A percentile compares a stretch with the other conserved stretches of the same genome.
These are phyloP conservation scores for Apocheima hispidaria DNA, from an alignment of 2,888 invertebrate genomes.

Conservation along the genomic window DNA sequence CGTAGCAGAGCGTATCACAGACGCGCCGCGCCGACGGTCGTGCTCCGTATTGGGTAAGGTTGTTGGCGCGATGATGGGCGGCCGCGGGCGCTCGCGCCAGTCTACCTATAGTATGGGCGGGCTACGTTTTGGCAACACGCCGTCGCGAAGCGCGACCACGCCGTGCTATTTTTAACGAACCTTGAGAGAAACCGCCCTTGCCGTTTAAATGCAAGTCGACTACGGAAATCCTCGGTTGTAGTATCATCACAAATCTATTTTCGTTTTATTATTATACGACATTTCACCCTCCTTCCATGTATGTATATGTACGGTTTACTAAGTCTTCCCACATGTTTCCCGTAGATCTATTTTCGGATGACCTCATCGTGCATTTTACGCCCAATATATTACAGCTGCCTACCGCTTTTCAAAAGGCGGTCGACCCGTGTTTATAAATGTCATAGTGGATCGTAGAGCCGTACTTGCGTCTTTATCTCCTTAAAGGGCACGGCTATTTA, in stretches of 20 bases:
- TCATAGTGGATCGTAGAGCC: conserved; percentile 55
- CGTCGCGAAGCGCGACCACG: conserved; percentile 50
- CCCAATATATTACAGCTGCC: conserved; percentile 56
- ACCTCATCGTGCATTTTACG: conserved; percentile 69
- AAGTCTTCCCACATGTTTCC: conserved; percentile 59
- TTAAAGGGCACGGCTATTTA: conserved; percentile 49
- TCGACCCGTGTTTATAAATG: conserved; percentile 66
- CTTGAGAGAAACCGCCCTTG: conserved; percentile 84
- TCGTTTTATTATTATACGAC: conserved; percentile 57
- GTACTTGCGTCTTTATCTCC: conserved; percentile 51
- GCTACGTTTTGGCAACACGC: conserved; percentile 80
- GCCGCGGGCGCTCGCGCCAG: conserved; percentile 51
- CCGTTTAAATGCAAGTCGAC: conserved; percentile 65
- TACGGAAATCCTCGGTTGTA: conserved; percentile 54
- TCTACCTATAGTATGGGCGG: conserved; percentile 74
- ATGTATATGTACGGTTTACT: conserved; percentile 54
- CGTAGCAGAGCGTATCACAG: conserved; percentile 28
- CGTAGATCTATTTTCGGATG: conserved; percentile 67
- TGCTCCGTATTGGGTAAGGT: conserved; percentile 69
- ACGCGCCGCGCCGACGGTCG: conserved; percentile 36
- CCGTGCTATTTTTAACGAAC: conserved; percentile 81
- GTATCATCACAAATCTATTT: conserved; percentile 56
- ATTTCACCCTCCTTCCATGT: conserved; percentile 58
- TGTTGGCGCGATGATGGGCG: conserved; percentile 60
- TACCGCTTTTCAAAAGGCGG: conserved; percentile 62